phyloP scores from a whole-genome alignment of 2,113 vertebrate species.

The Scomber colias region DNA sequence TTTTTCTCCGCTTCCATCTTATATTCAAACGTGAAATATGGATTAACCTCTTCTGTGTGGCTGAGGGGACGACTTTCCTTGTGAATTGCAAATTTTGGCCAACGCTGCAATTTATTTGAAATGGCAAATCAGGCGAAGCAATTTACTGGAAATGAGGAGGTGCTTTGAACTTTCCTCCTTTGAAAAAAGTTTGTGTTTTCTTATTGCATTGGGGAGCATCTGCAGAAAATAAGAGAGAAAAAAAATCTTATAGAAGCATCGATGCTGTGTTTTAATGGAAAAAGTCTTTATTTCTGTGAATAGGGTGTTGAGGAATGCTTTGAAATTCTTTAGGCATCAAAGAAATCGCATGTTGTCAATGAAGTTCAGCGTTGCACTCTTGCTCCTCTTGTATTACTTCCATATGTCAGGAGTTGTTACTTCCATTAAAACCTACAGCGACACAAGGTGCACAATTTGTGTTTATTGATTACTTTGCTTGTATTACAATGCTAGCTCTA shows the following conservation, averaged over 20 bases:
- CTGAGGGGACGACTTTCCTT: constrained; percentile 70
- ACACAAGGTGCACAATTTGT: not conserved
- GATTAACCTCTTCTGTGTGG: constrained; percentile 81
- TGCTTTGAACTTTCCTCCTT: constrained; percentile 76
- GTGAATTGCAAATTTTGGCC: constrained; percentile 82
- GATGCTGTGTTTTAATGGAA: constrained; percentile 40
- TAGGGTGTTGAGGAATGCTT: constrained; percentile 28
- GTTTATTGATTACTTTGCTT: not conserved
- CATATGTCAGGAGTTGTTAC: constrained; percentile 28
- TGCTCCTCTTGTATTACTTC: constrained; percentile 32
- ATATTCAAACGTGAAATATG: constrained; percentile 80
- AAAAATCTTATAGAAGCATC: constrained; percentile 19
- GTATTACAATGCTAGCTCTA: not conserved
- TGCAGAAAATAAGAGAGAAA: not conserved
- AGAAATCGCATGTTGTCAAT: constrained; percentile 16
- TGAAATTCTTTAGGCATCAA: constrained; percentile 2
- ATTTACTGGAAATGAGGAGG: constrained; percentile 75
- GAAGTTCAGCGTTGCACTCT: constrained; percentile 15
- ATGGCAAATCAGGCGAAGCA: constrained; percentile 76
- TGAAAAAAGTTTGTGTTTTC: constrained; percentile 70
- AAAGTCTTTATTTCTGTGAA: constrained; percentile 34
- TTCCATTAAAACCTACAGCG: constrained; percentile 18
- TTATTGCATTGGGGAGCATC: constrained; percentile 33
- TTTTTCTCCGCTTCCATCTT: constrained; percentile 68
- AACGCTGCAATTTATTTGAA: constrained; percentile 80